Evolutionary conservation across 2,888 invertebrate species (phyloP), one percentile per base, ranked within the genome.

Genomic region (Oscheius sp.): DNA sequence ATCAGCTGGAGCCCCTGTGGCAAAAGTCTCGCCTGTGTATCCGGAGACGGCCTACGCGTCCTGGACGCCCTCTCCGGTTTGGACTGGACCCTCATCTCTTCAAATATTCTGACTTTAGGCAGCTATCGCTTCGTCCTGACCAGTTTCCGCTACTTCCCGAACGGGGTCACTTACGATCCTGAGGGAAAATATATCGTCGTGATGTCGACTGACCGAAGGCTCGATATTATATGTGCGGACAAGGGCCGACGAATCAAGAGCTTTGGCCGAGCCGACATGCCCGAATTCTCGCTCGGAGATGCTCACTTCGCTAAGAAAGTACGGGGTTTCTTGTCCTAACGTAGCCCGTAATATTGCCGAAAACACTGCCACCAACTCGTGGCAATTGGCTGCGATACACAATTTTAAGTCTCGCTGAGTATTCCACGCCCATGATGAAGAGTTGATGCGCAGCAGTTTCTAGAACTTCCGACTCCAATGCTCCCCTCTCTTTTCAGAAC

Each of bases 101-200:
- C 21, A 21, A 21, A 2, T 50, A 29, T 32, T 60, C 21, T 21
- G 2, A 42, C n/a, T 75, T 68, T 70, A 88, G 88, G 86, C 0
- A 81, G 84, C 58, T 76, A 82, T 2, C 13, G 82, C 7, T 81
- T 87, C 76, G 57, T 68, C 47, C 37, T 84, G 0, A 73, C 79
- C 33, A 77, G 82, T 53, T 80, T 84, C 35, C 84, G 87, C 7
- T 82, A 84, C 33, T 85, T 84, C 51, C 83, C 85, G 13, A 86
- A 85, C 63, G 88, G 88, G 1, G 73, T 88, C 7, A 75, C 79
- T 13, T 88, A 87, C 85, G 89, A 89, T 78, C 89, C 89, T 1
- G 70, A 62, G 0, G 86, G 85, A 21, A 81, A 85, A 35, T 88
- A 84, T 70, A 62, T 89, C 21, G 79, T 84, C 33, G 82, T 84